Percentiles rank a stretch among this genome's conserved stretches.
Conservation (phyloP, 1,140 invertebrate genomes). For the Triops cancriformis region DNA sequence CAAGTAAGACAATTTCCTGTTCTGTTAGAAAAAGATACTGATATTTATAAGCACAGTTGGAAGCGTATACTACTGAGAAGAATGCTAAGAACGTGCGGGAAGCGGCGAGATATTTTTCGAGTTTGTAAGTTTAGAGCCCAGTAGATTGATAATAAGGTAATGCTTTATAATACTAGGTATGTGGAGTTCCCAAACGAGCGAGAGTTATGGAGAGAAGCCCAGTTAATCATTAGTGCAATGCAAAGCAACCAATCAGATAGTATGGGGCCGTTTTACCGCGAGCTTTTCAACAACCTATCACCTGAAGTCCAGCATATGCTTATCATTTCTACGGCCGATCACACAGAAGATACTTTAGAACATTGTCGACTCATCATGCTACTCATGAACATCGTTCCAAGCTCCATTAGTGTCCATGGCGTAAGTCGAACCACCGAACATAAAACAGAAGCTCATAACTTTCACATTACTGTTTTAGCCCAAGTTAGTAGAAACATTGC, state of each 20-base stretch:
- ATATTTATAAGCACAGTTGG: slow-evolving; percentile 47
- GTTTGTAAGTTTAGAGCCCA: slow-evolving; percentile 42
- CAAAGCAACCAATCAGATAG: slow-evolving; percentile 49
- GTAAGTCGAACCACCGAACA: too few relatives aligned
- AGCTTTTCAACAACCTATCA: slow-evolving; percentile 38
- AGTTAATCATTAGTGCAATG: slow-evolving; percentile 62
- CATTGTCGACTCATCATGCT: slow-evolving; percentile 70
- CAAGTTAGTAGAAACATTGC: slow-evolving; percentile 60
- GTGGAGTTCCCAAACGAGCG: slow-evolving; percentile 51
- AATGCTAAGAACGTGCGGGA: slow-evolving; percentile 65
- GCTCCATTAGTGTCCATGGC: slow-evolving; percentile 63
- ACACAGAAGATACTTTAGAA: slow-evolving; percentile 76
- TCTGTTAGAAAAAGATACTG: slow-evolving; percentile 1
- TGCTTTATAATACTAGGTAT: too few relatives aligned
- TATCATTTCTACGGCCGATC: slow-evolving; percentile 69
- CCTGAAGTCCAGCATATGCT: slow-evolving; percentile 65
- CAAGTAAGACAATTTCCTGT: slow-evolving; percentile 49
- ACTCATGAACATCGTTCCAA: slow-evolving; percentile 68
- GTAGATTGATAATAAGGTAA: too few relatives aligned
- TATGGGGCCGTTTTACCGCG: slow-evolving; percentile 46
- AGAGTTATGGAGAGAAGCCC: slow-evolving; percentile 68
- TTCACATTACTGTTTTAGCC: too few relatives aligned
- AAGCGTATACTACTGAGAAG: slow-evolving; percentile 73
- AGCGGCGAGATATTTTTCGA: slow-evolving; percentile 71
- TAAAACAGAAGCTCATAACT: too few relatives aligned